Base-by-base conservation (phyloP, 2,797 vertebrate species). In the Fringilla coelebs region DNA sequence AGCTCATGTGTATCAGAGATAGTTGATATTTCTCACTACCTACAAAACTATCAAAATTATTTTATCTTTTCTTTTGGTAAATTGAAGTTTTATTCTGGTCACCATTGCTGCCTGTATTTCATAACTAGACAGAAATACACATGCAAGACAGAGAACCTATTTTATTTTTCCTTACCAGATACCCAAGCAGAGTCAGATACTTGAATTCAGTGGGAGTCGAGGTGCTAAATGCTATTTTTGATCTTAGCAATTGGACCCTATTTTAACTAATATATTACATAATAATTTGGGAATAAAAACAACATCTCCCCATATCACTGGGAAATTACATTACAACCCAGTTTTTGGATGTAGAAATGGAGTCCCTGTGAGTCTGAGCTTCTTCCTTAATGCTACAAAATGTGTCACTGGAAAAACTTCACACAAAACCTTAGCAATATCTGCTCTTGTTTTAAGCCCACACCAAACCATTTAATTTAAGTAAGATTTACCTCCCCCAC, bases 401-500 rank as follows among this genome's bases (percentile, higher is more conserved):
- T 81, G 54, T 96, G 82, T 73, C 82, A 86, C 29, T 89, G 63
- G 40, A 88, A 92, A 78, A 93, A 60, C 58, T 95, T 85, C 78
- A 72, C 62, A 84, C 40, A 66, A 89, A 84, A 74, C 60, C 83
- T 85, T 60, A 81, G 67, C 36, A 63, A 41, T 94, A 86, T 86
- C 84, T 85, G 85, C 63, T 72, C 45, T 89, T 94, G 73, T 82
- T 93, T 71, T 94, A 63, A 87, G 78, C 74, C 77, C 83, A 79
- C 70, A 90, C 66, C 70, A 68, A 94, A 86, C 61, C 74, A 71
- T 90, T 96, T 97, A 97, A 96, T 96, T 95, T 93, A 95, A 96
- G 93, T 70, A 86, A 91, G 91, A 94, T 93, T 94, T 96, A 95
- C 91, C 92, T 97, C 94, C 94, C 61, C 93, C 94, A 96, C 94